Percentiles rank a stretch among this genome's conserved stretches.
Evolutionary conservation across 2,888 invertebrate genomes (phyloP).

Genomic region (Portevinia maculata): DNA sequence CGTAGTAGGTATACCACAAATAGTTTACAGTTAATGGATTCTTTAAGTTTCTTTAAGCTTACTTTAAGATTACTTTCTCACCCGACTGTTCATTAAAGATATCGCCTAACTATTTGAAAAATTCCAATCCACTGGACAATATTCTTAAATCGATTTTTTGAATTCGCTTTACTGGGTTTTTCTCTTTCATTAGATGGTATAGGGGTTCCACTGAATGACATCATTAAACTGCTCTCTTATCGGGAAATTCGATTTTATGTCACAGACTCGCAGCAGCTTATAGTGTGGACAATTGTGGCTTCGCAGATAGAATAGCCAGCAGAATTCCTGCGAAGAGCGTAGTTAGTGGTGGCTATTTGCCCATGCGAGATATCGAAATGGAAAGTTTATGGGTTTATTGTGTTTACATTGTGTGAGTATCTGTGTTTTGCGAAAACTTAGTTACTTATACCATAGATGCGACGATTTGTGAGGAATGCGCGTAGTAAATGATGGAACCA

Average conservation of each 20-base stretch:
- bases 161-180: constrained; percentile 32
- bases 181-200: constrained; percentile 69
- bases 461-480: constrained; percentile 13
- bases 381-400: constrained; percentile 74
- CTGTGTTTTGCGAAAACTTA: background rate
- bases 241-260: constrained; percentile 72
- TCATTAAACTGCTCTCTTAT: constrained; percentile 71
- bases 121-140: constrained; percentile 27
- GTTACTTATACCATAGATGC: background rate
- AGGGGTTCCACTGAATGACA: constrained; percentile 71
- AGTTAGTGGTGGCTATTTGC: constrained; percentile 47
- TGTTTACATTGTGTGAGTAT: constrained; percentile 48
- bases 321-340: constrained; percentile 45
- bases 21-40: too few relatives aligned
- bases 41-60: background rate
- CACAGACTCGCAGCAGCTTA: constrained; percentile 61
- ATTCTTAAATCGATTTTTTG: constrained; percentile 35
- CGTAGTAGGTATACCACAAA: too few relatives aligned
- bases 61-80: background rate
- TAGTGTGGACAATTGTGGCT: constrained; percentile 29
- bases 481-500: constrained; percentile 31
- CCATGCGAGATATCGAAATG: constrained; percentile 64
- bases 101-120: constrained; percentile 22
- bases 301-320: constrained; percentile 30
- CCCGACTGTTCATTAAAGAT: constrained; percentile 33